Base-by-base conservation (phyloP, 2,797 vertebrate species). In the Meriones psammophilus region DNA sequence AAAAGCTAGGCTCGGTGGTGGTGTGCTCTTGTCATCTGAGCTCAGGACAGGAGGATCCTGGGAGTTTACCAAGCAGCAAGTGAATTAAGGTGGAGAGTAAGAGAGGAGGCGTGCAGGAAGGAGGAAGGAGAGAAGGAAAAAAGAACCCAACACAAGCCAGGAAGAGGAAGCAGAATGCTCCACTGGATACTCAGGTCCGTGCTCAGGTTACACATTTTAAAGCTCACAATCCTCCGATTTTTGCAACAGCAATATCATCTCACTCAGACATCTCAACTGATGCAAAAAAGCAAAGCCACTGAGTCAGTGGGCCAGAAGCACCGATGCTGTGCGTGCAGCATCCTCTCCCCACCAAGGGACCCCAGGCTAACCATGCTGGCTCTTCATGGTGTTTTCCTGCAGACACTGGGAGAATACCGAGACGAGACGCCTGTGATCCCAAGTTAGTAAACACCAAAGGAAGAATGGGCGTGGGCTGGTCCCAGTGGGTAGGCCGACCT, bases 291-390 rank as follows among this genome's bases (percentile, higher is more conserved):
- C 94, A 87, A 91, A 96, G 96, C 56, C 94, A 87, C 76, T 91
- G 85, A 93, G 91, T 96, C 97, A 96, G 91, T 96, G 92, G 88
- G 76, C 88, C 93, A 94, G 96, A 97, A 96, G 87, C 76, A 92
- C 24, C 92, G 88, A 73, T 76, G 50, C 83, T 62, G 58, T 77
- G 94, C 94, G 91, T 78, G 56, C 91, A 88, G 94, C 93, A n/a
- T 92, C 90, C 60, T 94, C 77, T 89, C 94, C 76, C 89, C 69
- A 91, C 60, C 94, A 96, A 96, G 97, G 80, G 95, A 97, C 84
- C 88, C 85, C 91, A 58, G 60, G 86, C 94, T 95, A 89, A 94
- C 97, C 94, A 94, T 80, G 71, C 74, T 28, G 83, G 89, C 54
- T 84, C 92, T 77, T 91, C 66, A 90, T 28, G 83, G 92, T 30